A percentile compares a stretch with the other conserved stretches of the same genome.
These are phyloP conservation scores for Macrobrachium rosenbergii DNA, from an alignment of 1,140 invertebrate species.

Conservation along the genomic window DNA sequence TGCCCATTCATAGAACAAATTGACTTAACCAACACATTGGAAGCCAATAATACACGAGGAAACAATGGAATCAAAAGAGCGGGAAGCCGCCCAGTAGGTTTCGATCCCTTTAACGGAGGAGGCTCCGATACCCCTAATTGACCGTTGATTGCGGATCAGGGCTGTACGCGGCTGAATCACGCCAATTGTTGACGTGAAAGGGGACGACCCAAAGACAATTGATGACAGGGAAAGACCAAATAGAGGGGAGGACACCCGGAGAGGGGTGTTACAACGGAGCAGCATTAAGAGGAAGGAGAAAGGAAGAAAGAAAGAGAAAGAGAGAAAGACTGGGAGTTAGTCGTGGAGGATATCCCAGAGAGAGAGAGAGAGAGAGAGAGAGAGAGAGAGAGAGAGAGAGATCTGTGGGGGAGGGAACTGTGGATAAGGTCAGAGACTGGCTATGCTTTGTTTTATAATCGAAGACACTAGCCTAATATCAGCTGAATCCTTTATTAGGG, in stretches of 20 bases:
- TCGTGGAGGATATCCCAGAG: not conserved
- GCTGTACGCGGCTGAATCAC: constrained; percentile 33
- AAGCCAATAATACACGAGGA: constrained; percentile 24
- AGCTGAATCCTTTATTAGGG: too few relatives aligned
- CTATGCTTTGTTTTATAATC: not conserved
- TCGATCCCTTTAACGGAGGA: constrained; percentile 46
- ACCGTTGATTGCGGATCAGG: constrained; percentile 50
- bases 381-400: constrained; percentile 18
- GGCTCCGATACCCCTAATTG: constrained; percentile 55
- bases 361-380: constrained; percentile 23
- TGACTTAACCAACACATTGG: constrained; percentile 34
- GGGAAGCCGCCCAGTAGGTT: constrained; percentile 28
- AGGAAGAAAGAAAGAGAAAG: constrained; percentile 22
- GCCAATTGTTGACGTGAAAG: constrained; percentile 50
- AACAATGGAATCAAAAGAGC: constrained; percentile 37
- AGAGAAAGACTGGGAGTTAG: constrained; percentile 12
- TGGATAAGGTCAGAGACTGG: not conserved
- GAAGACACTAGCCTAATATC: too few relatives aligned
- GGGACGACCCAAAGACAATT: constrained; percentile 47
- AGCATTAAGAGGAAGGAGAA: constrained; percentile 38
- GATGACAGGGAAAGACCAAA: constrained; percentile 49
- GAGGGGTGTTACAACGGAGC: constrained; percentile 15
- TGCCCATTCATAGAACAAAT: not conserved
- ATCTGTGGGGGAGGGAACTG: not conserved
- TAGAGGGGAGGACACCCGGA: constrained; percentile 33